phyloP scores from a whole-genome alignment of 2,113 vertebrate species.

The Aptenodytes patagonicus region DNA sequence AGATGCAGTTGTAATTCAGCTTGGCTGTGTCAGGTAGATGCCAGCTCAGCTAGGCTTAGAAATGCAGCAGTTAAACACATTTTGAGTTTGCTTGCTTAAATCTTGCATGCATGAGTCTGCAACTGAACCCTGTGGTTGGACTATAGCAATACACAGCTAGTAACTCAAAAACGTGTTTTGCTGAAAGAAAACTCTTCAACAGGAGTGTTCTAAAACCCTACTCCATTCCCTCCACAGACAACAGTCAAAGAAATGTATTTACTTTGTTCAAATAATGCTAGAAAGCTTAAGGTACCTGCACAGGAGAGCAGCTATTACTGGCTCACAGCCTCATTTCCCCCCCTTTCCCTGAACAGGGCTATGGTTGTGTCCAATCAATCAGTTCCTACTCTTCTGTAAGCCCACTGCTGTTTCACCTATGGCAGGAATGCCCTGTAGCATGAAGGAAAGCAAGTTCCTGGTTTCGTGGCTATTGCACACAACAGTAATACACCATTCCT shows the following conservation, averaged over 20 bases:
- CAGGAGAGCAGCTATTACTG: background rate
- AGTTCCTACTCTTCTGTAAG: background rate
- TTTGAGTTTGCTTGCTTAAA: background rate
- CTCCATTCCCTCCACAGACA: background rate
- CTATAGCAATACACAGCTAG: background rate
- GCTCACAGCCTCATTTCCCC: background rate
- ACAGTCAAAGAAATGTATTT: background rate
- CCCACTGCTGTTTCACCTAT: background rate
- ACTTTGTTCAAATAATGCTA: background rate
- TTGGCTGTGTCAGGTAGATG: background rate
- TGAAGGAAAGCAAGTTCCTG: background rate
- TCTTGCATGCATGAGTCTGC: background rate
- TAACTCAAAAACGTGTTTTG: background rate
- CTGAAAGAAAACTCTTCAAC: background rate
- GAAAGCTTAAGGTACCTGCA: background rate
- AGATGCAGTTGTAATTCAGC: background rate
- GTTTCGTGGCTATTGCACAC: background rate
- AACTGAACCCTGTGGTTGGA: background rate
- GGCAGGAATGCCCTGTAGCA: background rate
- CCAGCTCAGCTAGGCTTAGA: background rate
- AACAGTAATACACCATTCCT: background rate
- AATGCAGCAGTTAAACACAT: background rate
- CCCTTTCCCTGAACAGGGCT: background rate
- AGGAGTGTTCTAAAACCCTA: background rate
- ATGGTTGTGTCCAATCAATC: background rate